Conservation (phyloP, 1,140 invertebrate genomes). For the Calosoma granatense region DNA sequence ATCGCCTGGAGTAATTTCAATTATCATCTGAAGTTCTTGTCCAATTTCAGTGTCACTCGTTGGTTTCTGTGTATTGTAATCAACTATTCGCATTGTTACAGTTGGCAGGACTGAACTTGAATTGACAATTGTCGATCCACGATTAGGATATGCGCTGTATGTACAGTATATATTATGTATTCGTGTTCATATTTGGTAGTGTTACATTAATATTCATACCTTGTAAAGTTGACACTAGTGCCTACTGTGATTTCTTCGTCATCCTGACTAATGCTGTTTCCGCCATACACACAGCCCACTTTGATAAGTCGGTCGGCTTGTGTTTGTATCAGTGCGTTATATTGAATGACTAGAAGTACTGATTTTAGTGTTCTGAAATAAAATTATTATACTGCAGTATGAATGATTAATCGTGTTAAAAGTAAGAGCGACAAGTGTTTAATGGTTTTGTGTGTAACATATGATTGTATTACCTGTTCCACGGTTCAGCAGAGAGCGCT, state of each 20-base stretch:
- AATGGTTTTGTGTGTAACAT: too few species aligned
- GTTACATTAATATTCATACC: slow-evolving; percentile 20
- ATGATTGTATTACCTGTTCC: slow-evolving; percentile 22
- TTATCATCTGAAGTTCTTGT: slow-evolving; percentile 29
- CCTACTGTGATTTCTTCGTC: slow-evolving; percentile 26
- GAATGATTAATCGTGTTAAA: too few species aligned
- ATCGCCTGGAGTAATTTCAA: slow-evolving; percentile 26
- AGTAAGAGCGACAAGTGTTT: too few species aligned
- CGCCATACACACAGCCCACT: slow-evolving; percentile 45
- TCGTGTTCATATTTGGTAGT: neutral
- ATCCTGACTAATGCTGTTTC: slow-evolving; percentile 23
- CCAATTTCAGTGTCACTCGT: slow-evolving; percentile 30
- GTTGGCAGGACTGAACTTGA: slow-evolving; percentile 19
- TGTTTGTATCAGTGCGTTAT: slow-evolving; percentile 53
- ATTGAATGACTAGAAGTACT: slow-evolving; percentile 51
- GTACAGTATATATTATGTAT: slow-evolving; percentile 13
- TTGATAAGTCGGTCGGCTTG: slow-evolving; percentile 53
- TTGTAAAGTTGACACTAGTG: slow-evolving; percentile 28
- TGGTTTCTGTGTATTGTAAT: slow-evolving; percentile 26
- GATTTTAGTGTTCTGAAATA: slow-evolving; percentile 46
- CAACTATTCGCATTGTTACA: slow-evolving; percentile 30
- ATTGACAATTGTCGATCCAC: slow-evolving; percentile 25
- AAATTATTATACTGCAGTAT: too few species aligned
- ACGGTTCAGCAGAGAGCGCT: slow-evolving; percentile 11
- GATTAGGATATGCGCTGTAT: slow-evolving; percentile 18